Evolutionary conservation across 2,113 vertebrate species (phyloP).

Genomic region (Channa argus): DNA sequence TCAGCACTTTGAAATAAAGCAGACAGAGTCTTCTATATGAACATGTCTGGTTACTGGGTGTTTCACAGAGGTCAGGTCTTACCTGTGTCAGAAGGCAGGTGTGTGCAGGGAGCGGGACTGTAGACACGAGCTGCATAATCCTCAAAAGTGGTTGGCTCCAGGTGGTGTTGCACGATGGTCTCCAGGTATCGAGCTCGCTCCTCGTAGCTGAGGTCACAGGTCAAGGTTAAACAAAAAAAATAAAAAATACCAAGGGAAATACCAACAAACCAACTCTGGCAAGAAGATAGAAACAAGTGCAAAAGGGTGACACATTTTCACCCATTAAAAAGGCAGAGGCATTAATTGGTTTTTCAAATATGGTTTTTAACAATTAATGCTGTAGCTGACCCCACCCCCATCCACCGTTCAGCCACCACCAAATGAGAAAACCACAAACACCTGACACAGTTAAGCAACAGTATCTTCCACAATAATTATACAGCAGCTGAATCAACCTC

Average conservation of each 20-base stretch:
- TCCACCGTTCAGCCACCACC: no score
- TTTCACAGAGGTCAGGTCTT: slow-evolving; percentile 45
- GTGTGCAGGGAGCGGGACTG: slow-evolving; percentile 94
- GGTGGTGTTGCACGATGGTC: slow-evolving; percentile 95
- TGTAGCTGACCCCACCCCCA: no score
- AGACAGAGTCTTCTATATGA: neutral
- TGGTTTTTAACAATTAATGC: no score
- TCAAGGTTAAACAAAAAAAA: slow-evolving; percentile 84
- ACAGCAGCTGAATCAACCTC: no score
- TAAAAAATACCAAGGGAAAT: slow-evolving; percentile 19
- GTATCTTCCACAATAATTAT: no score
- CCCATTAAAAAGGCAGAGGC: no score
- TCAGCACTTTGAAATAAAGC: neutral
- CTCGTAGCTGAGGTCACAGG: slow-evolving; percentile 90
- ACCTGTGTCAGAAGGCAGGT: slow-evolving; percentile 92
- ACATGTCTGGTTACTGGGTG: neutral
- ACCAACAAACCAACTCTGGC: neutral
- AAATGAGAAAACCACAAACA: no score
- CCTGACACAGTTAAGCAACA: no score
- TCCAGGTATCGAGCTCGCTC: slow-evolving; percentile 96
- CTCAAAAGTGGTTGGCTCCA: slow-evolving; percentile 96
- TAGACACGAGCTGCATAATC: slow-evolving; percentile 98
- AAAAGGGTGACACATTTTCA: no score
- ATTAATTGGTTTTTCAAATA: no score
- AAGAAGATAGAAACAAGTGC: neutral